Base-by-base conservation (phyloP, 2,113 vertebrate species). In the Chaenocephalus aceratus region DNA sequence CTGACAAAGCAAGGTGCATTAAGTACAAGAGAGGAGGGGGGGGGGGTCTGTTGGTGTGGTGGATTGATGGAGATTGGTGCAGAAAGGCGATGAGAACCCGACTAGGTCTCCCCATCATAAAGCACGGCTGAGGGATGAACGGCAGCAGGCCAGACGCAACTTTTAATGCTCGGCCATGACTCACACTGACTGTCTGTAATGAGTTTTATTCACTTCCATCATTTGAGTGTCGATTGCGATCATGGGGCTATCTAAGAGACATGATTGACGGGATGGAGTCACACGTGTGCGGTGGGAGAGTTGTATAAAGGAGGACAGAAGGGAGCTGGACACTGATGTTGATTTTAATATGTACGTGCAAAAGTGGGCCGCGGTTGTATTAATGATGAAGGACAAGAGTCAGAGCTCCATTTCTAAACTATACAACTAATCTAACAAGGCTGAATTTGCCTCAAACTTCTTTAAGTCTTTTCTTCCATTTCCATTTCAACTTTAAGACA, bases 161-260 rank as follows among this genome's bases (percentile, higher is more conserved):
- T 97, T 97, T 97, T 97, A 97, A 98, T 96, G 96, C 94, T 94
- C 94, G 91, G 95, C 96, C 95, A 96, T 98, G 97, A 97, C 96
- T 98, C 97, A 97, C 30, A 0, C 63, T 86, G 92, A 94, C 87
- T 90, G 87, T 91, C 96, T 95, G 96, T 97, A 97, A 97, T 97
- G 97, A 97, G 94, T 98, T 99, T 98, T 97, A 98, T 98, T 98
- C 97, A 96, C 97, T 97, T 98, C 97, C 96, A 99, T 99, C 97
- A 99, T 99, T 96, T 96, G 94, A 96, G 96, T 97, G 97, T 98
- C 97, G 97, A 99, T 99, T 96, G 96, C 97, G 95, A 99, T 99
- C 97, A 99, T 97, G 96, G 95, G 93, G 96, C 96, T 96, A 97
- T 97, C 97, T 96, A 96, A 96, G 96, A 96, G 92, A 90, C 88